phyloP scores from a whole-genome alignment of 2,113 vertebrate genomes.

The Antennarius striatus region DNA sequence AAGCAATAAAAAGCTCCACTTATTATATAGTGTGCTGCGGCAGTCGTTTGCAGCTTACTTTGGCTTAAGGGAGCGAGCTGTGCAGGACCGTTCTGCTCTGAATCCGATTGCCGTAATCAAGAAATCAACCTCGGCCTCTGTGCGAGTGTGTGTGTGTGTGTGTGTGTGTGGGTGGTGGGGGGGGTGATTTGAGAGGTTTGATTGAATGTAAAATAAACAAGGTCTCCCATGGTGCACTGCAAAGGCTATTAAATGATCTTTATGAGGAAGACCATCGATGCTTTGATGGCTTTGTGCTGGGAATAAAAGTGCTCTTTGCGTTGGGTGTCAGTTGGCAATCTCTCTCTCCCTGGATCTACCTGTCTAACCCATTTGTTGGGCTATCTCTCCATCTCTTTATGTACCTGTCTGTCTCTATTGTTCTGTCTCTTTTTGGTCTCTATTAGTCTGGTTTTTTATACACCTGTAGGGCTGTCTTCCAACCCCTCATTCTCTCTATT shows the following conservation, averaged over 20 bases:
- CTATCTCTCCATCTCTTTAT: background rate
- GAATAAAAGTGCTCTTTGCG: constrained; percentile 54
- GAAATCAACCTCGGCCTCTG: constrained; percentile 61
- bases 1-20: constrained; percentile 29
- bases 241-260: constrained; percentile 72
- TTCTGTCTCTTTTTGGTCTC: background rate
- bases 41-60: background rate
- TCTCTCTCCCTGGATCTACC: background rate
- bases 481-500: background rate
- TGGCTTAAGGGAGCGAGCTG: background rate
- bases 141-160: constrained; percentile 36
- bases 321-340: constrained; percentile 2
- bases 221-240: constrained; percentile 54
- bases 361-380: constrained; percentile 1
- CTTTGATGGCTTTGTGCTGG: constrained; percentile 56
- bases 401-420: background rate
- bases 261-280: constrained; percentile 61
- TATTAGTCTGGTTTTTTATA: background rate
- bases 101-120: constrained; percentile 60
- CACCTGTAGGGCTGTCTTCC: too few species aligned
- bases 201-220: constrained; percentile 76
- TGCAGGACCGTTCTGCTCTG: constrained; percentile 39
- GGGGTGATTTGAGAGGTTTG: constrained; percentile 62
- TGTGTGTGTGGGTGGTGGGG: background rate
- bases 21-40: constrained; percentile 16